phyloP scores from a whole-genome alignment of 2,888 invertebrate genomes.

The Cephus spinipes region DNA sequence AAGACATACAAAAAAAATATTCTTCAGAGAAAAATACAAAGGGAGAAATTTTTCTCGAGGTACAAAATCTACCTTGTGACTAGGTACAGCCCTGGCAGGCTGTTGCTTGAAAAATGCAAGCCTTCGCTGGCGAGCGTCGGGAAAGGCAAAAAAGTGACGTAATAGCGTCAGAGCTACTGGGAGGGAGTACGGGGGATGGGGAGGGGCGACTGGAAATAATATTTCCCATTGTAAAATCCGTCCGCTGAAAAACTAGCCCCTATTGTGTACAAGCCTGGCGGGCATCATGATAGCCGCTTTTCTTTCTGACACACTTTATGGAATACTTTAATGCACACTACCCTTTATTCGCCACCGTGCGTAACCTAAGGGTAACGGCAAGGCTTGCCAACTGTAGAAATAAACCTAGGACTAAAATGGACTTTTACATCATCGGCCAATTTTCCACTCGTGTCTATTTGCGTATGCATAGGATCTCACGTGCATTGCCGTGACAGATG shows the following conservation, averaged over 20 bases:
- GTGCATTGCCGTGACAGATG: neutral
- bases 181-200: too few relatives aligned
- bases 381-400: neutral
- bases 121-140: constrained; percentile 24
- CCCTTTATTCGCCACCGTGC: neutral
- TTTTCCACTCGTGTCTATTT: neutral
- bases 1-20: constrained; percentile 16
- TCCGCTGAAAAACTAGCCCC: constrained; percentile 1
- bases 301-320: neutral
- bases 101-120: constrained; percentile 29
- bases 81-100: neutral
- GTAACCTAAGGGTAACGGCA: neutral
- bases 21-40: constrained; percentile 11
- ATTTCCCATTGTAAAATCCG: constrained; percentile 3
- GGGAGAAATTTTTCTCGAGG: constrained; percentile 2
- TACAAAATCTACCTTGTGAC: neutral
- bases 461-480: neutral
- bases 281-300: neutral
- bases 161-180: constrained; percentile 22
- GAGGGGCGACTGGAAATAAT: neutral
- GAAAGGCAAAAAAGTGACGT: constrained; percentile 29
- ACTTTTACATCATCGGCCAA: neutral
- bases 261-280: neutral
- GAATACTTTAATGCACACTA: neutral
- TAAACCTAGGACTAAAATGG: neutral